Conservation (phyloP, 2,797 vertebrate genomes). For the Alauda arvensis region DNA sequence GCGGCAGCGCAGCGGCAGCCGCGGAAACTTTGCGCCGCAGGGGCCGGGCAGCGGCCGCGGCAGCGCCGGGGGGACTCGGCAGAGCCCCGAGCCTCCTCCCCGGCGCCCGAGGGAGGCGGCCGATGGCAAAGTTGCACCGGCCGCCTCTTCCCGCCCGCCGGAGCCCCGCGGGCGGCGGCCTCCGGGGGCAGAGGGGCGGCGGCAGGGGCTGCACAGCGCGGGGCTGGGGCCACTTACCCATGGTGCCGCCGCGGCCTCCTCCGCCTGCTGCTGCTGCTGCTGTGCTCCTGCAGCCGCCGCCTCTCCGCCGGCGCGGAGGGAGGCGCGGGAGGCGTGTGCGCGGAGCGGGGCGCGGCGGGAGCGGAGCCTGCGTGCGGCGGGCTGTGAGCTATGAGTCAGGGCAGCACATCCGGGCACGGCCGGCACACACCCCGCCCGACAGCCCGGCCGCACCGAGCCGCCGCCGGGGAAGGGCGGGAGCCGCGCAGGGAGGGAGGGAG, state of each 20-base stretch:
- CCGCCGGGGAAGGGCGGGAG: background rate
- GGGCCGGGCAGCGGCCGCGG: background rate
- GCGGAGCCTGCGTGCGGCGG: background rate
- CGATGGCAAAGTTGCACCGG: background rate
- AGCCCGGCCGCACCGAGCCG: background rate
- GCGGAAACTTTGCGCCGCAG: slow-evolving; percentile 16
- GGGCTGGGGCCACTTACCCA: slow-evolving; percentile 48
- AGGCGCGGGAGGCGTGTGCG: background rate
- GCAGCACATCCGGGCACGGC: slow-evolving; percentile 4
- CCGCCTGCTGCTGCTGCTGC: background rate
- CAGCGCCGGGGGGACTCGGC: background rate
- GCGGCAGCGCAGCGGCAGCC: background rate
- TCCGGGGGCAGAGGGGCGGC: background rate
- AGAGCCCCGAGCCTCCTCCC: background rate
- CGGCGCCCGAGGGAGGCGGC: background rate
- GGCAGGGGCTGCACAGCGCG: background rate
- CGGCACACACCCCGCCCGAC: background rate
- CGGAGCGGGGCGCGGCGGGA: background rate
- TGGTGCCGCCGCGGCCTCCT: slow-evolving; percentile 7
- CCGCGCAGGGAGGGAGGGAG: background rate
- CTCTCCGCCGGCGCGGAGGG: slow-evolving; percentile 27
- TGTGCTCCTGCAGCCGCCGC: background rate
- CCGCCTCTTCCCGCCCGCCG: background rate
- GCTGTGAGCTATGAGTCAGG: slow-evolving; percentile 13
- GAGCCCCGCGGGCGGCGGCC: background rate